These are phyloP conservation scores for Phacellophora camtschatica DNA, from an alignment of 30 jellyfish, hydroid and myxozoan species.

Conservation along the genomic window DNA sequence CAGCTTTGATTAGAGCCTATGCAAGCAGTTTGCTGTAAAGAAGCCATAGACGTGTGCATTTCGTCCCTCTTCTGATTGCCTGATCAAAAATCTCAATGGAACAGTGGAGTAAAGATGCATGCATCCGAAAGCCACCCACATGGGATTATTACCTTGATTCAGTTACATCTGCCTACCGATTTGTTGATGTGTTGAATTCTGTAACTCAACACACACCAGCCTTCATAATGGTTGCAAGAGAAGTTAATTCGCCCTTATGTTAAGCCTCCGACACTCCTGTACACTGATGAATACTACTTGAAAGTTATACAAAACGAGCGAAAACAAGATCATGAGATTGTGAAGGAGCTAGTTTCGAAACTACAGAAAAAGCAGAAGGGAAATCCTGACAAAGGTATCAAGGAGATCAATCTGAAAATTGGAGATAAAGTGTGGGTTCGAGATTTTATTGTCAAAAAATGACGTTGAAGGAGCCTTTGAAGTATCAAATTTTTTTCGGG, in stretches of 20 bases:
- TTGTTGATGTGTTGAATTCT: neutral
- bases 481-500: constrained; percentile 20
- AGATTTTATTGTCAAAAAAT: neutral
- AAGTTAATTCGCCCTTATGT: neutral
- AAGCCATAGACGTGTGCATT: constrained; percentile 25
- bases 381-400: neutral
- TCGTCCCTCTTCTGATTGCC: constrained; percentile 19
- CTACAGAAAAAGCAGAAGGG: constrained; percentile 26
- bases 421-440: constrained; percentile 51
- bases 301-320: constrained; percentile 34
- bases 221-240: neutral
- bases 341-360: constrained; percentile 23
- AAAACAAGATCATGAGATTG: constrained; percentile 17
- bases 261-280: neutral
- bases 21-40: constrained; percentile 20
- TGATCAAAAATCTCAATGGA: constrained; percentile 18
- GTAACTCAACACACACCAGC: constrained; percentile 15
- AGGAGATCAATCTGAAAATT: neutral
- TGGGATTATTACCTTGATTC: neutral
- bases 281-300: neutral
- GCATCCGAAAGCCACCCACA: constrained; percentile 14
- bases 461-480: constrained; percentile 43
- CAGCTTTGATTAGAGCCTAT: constrained; percentile 5
- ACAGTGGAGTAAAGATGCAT: constrained; percentile 7
- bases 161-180: neutral